phyloP scores from a whole-genome alignment of 2,113 vertebrate genomes.

The Struthidea cinerea region DNA sequence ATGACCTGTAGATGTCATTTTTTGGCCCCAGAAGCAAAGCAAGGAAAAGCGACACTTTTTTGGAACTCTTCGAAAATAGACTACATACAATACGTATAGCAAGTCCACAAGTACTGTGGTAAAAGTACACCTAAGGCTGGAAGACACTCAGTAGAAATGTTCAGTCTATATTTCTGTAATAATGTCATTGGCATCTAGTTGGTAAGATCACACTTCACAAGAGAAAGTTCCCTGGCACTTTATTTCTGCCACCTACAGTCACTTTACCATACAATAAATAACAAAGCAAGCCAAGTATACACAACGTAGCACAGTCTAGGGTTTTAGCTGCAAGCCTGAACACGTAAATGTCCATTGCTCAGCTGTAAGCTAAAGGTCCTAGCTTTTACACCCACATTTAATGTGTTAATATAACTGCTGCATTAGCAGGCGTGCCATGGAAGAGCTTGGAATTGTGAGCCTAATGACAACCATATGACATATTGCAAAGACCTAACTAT shows the following conservation, averaged over 20 bases:
- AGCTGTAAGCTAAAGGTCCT: background rate
- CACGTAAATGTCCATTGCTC: background rate
- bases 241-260: background rate
- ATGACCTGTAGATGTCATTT: background rate
- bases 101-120: background rate
- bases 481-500: background rate
- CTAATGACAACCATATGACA: background rate
- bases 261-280: background rate
- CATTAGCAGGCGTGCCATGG: background rate
- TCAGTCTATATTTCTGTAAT: background rate
- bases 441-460: background rate
- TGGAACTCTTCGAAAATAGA: background rate
- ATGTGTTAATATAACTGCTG: background rate
- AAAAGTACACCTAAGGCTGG: background rate
- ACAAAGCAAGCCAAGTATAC: background rate
- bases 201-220: background rate
- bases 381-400: background rate
- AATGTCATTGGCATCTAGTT: background rate
- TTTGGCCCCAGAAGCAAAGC: background rate
- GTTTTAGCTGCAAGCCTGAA: background rate
- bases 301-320: background rate
- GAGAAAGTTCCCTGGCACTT: background rate
- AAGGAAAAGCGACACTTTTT: fast-evolving
- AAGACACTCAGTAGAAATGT: background rate
- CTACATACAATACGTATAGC: background rate